Conservation (phyloP, 2,113 vertebrate species). For the Beaufortia kweichowensis region DNA sequence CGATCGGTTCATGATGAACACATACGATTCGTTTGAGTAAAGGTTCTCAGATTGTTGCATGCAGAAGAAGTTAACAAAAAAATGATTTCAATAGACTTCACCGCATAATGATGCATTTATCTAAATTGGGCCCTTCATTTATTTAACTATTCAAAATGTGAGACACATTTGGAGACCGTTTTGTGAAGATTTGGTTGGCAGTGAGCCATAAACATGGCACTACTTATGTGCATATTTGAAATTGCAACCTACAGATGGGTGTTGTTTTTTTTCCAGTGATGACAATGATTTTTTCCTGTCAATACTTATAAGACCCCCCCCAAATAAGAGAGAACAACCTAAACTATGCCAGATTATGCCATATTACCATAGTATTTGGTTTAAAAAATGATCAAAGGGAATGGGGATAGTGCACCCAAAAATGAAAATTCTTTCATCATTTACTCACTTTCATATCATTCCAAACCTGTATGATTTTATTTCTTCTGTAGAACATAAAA, state of each 20-base stretch:
- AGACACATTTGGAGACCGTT: constrained; percentile 24
- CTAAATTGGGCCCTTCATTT: constrained; percentile 36
- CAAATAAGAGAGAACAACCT: neutral
- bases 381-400: too few species aligned
- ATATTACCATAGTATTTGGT: too few species aligned
- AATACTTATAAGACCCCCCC: too few species aligned
- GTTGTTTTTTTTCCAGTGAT: neutral
- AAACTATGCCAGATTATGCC: neutral
- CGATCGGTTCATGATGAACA: neutral
- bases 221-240: constrained; percentile 29
- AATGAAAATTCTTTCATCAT: too few species aligned
- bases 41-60: constrained; percentile 17
- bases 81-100: constrained; percentile 33
- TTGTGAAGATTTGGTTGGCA: constrained; percentile 33
- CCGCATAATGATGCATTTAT: constrained; percentile 35
- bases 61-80: constrained; percentile 17
- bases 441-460: too few species aligned
- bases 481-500: too few species aligned
- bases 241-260: constrained; percentile 19
- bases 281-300: neutral
- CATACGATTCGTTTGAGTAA: neutral
- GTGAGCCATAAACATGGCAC: constrained; percentile 31
- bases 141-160: constrained; percentile 34
- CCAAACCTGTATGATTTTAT: too few species aligned
- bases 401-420: too few species aligned